Conservation (phyloP, 2,888 invertebrate genomes). For the Cynaeus angustus region DNA sequence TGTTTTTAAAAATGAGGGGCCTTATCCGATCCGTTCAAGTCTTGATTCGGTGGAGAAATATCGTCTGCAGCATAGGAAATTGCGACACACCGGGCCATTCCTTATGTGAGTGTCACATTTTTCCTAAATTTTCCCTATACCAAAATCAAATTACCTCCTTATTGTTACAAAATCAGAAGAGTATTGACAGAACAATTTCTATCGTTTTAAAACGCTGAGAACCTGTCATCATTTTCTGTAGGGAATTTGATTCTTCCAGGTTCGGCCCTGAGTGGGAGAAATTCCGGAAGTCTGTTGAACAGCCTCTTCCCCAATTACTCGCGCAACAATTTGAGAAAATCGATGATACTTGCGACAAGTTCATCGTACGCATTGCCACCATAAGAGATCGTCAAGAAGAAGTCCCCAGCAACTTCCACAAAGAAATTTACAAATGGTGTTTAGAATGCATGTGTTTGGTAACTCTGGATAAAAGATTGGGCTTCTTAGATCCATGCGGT, state of each 20-base stretch:
- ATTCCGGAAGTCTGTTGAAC: conserved; percentile 73
- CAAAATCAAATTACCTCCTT: too few relatives aligned
- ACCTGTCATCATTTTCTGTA: neutral
- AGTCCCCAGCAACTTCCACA: conserved; percentile 74
- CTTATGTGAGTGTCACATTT: conserved; percentile 72
- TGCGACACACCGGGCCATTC: conserved; percentile 75
- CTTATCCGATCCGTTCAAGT: conserved; percentile 76
- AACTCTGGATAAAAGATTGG: conserved; percentile 77
- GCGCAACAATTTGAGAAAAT: conserved; percentile 69
- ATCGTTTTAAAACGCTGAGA: neutral
- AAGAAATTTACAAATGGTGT: conserved; percentile 80
- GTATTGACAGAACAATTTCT: too few relatives aligned
- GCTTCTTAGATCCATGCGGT: conserved; percentile 75
- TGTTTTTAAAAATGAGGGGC: conserved; percentile 77
- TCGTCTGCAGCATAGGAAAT: conserved; percentile 74
- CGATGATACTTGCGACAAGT: conserved; percentile 69
- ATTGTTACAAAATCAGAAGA: too few relatives aligned
- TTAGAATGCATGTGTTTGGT: conserved; percentile 78
- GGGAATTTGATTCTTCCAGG: conserved; percentile 64
- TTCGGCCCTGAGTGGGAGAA: conserved; percentile 77
- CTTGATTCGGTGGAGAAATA: conserved; percentile 80
- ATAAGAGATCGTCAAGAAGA: conserved; percentile 79
- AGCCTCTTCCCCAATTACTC: conserved; percentile 72
- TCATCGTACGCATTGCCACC: conserved; percentile 72
- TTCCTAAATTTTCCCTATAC: too few relatives aligned